A percentile compares a stretch with the other conserved stretches of the same genome.
These are phyloP conservation scores for Andrena cerasifolii DNA, from an alignment of 1,140 invertebrate genomes.

Conservation along the genomic window DNA sequence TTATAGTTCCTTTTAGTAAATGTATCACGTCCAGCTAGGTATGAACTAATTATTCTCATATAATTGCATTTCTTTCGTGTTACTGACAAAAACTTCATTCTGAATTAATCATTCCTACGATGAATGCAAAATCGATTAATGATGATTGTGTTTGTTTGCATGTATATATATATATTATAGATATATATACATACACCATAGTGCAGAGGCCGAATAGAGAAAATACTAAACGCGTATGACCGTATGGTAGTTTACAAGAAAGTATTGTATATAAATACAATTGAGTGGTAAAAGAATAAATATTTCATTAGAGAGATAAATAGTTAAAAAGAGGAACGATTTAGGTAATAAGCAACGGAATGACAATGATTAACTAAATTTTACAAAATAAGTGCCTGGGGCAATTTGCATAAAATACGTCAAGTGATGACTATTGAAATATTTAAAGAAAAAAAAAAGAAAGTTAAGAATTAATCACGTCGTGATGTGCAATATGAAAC, in stretches of 20 bases:
- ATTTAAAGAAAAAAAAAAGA: slow-evolving; percentile 49
- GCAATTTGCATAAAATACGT: slow-evolving; percentile 61
- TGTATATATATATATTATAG: slow-evolving; percentile 21
- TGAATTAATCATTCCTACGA: slow-evolving; percentile 18
- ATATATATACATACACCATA: slow-evolving; percentile 20
- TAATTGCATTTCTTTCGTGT: slow-evolving; percentile 34
- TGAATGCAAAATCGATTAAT: slow-evolving; percentile 15
- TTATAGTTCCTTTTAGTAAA: slow-evolving; percentile 64
- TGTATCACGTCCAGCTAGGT: slow-evolving; percentile 27
- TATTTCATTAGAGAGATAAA: slow-evolving; percentile 40
- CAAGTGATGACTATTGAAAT: slow-evolving; percentile 43
- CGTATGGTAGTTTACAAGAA: slow-evolving; percentile 19
- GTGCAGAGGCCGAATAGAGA: slow-evolving; percentile 16
- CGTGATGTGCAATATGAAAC: slow-evolving; percentile 60
- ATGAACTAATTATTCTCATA: slow-evolving; percentile 17
- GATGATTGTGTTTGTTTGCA: slow-evolving; percentile 22
- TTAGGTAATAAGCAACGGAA: slow-evolving; percentile 56
- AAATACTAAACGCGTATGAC: slow-evolving; percentile 20
- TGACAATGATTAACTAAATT: slow-evolving; percentile 55
- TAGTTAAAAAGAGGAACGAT: slow-evolving; percentile 19
- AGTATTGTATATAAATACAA: slow-evolving; percentile 44
- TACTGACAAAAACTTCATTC: slow-evolving; percentile 22
- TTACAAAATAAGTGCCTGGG: slow-evolving; percentile 63
- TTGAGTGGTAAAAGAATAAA: slow-evolving; percentile 38
- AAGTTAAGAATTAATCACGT: slow-evolving; percentile 37